phyloP scores from a whole-genome alignment of 35 echinoderm and acorn worm genomes.

The Lytechinus variegatus region DNA sequence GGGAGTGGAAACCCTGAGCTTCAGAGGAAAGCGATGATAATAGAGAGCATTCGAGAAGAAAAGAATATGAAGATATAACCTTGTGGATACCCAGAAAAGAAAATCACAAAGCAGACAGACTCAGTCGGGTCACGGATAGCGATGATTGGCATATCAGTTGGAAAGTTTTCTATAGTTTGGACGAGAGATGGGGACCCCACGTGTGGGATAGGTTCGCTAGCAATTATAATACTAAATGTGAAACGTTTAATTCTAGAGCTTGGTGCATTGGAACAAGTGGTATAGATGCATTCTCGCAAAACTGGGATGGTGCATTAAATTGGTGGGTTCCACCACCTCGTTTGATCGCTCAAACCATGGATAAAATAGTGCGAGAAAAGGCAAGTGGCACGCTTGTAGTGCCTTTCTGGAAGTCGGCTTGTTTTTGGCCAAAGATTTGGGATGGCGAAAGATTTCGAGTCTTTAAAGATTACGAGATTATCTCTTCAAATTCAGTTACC shows the following conservation, averaged over 20 bases:
- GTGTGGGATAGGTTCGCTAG: conserved; percentile 52
- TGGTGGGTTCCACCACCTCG: conserved; percentile 50
- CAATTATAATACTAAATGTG: conserved; percentile 43
- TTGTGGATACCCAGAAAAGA: too few species aligned
- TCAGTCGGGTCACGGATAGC: conserved; percentile 37
- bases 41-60: too few species aligned
- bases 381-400: conserved; percentile 4
- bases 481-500: background rate
- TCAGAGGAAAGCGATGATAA: too few species aligned
- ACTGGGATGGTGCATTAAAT: conserved; percentile 20
- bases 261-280: conserved; percentile 44
- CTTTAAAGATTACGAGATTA: background rate
- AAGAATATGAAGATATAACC: too few species aligned
- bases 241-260: too few species aligned
- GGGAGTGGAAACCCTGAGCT: too few species aligned
- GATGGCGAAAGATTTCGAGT: background rate
- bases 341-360: background rate
- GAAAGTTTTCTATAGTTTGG: conserved; percentile 4
- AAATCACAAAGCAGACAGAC: conserved; percentile 42
- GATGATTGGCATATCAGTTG: conserved; percentile 53
- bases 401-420: conserved; percentile 48
- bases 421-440: conserved; percentile 39
- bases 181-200: conserved; percentile 56
- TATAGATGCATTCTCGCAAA: conserved; percentile 46
- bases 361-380: too few species aligned